Conservation (phyloP, 2,113 vertebrate species). For the Campylomormyrus numenius region DNA sequence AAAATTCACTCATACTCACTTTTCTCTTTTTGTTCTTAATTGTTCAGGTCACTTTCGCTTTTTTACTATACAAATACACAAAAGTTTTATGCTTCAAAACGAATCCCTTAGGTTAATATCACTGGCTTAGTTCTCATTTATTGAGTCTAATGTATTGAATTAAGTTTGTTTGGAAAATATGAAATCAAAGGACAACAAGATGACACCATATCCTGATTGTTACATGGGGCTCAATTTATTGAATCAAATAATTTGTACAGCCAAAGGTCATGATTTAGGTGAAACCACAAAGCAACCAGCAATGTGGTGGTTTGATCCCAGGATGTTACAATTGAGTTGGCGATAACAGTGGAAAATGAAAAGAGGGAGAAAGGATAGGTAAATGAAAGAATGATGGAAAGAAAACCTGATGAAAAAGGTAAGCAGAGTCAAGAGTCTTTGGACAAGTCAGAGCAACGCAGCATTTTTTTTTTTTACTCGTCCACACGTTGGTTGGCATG, state of each 20-base stretch:
- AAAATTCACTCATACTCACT: slow-evolving; percentile 30
- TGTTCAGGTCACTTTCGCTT: neutral
- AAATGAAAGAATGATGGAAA: slow-evolving; percentile 27
- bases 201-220: slow-evolving; percentile 41
- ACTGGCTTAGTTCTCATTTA: neutral
- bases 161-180: neutral
- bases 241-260: slow-evolving; percentile 54
- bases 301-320: slow-evolving; percentile 62
- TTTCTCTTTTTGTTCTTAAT: slow-evolving; percentile 7
- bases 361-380: slow-evolving; percentile 20
- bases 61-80: neutral
- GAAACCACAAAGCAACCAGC: slow-evolving; percentile 47
- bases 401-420: neutral
- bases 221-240: slow-evolving; percentile 62
- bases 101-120: neutral
- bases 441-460: slow-evolving; percentile 31
- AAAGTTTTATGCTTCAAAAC: neutral
- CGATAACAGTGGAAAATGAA: slow-evolving; percentile 26
- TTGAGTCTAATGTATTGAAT: neutral
- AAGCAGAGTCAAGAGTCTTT: slow-evolving; percentile 45
- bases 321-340: slow-evolving; percentile 54
- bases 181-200: neutral
- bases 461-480: slow-evolving; percentile 6
- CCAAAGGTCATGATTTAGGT: slow-evolving; percentile 42
- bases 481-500: slow-evolving; percentile 41